phyloP scores from a whole-genome alignment of 64 coral and sea anemone species.

The Actinia equina region DNA sequence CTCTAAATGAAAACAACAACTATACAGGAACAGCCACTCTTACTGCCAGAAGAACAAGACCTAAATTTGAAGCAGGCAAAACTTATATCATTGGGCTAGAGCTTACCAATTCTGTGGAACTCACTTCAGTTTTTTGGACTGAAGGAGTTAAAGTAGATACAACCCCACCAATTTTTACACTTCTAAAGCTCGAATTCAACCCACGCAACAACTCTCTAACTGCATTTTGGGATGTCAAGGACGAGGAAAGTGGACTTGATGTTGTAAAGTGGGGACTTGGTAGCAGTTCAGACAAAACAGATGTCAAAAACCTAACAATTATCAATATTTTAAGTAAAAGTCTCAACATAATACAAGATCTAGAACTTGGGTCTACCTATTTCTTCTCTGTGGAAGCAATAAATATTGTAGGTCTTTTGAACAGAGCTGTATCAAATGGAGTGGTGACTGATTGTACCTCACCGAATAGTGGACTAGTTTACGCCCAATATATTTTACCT shows the following conservation, averaged over 20 bases:
- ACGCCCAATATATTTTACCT: constrained; percentile 76
- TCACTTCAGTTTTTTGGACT: constrained; percentile 67
- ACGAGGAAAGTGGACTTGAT: constrained; percentile 62
- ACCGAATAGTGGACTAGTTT: constrained; percentile 54
- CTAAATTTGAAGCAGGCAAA: constrained; percentile 46
- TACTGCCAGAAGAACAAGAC: constrained; percentile 40
- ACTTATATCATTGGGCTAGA: constrained; percentile 72
- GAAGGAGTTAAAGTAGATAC: constrained; percentile 71
- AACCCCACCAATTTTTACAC: constrained; percentile 65
- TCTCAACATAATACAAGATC: background rate
- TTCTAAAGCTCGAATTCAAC: constrained; percentile 43
- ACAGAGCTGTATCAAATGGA: constrained; percentile 74
- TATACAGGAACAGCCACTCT: constrained; percentile 52
- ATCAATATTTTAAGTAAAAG: background rate
- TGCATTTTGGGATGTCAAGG: constrained; percentile 60
- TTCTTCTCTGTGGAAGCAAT: constrained; percentile 55
- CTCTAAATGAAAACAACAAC: constrained; percentile 35
- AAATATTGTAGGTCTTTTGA: constrained; percentile 49
- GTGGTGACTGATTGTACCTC: constrained; percentile 77
- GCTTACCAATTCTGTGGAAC: constrained; percentile 62
- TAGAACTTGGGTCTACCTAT: constrained; percentile 67
- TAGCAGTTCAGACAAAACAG: constrained; percentile 44
- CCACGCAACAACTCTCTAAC: constrained; percentile 49
- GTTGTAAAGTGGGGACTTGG: constrained; percentile 70
- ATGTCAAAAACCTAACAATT: constrained; percentile 56